A percentile compares a stretch with the other conserved stretches of the same genome.
Conservation (phyloP, 2,113 vertebrate species). For the Oreocharis arfaki region DNA sequence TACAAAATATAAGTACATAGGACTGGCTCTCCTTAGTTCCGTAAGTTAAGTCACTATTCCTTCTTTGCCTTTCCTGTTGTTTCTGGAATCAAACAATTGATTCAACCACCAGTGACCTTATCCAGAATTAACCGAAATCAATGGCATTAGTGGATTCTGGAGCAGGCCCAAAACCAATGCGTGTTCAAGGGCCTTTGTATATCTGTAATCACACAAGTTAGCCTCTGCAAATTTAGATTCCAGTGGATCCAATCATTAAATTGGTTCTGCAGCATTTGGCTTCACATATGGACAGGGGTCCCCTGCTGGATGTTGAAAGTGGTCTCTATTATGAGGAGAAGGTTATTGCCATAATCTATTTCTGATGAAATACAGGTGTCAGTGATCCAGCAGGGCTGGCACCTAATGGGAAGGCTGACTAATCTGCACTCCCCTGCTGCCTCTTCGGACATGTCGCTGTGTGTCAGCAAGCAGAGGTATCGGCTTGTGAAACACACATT, state of each 20-base stretch:
- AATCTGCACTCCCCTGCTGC: background rate
- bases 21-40: background rate
- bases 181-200: background rate
- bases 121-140: constrained; percentile 33
- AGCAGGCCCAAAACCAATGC: constrained; percentile 8
- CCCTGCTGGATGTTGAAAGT: background rate
- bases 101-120: constrained; percentile 18
- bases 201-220: background rate
- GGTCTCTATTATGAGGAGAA: background rate
- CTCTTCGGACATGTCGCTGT: background rate
- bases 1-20: background rate
- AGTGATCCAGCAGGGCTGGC: background rate
- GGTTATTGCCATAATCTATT: background rate
- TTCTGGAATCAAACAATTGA: constrained; percentile 1
- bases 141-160: constrained; percentile 13
- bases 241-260: background rate
- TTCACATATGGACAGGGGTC: background rate
- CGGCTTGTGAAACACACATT: constrained; percentile 53
- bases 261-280: background rate
- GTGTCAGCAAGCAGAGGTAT: constrained; percentile 42
- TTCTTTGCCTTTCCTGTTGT: background rate
- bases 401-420: background rate
- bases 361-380: background rate
- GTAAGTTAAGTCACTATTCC: background rate
- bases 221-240: background rate